Percentiles rank a stretch among this genome's conserved stretches.
These are phyloP conservation scores for Orgyia antiqua DNA, from an alignment of 2,888 invertebrate species.

Conservation along the genomic window DNA sequence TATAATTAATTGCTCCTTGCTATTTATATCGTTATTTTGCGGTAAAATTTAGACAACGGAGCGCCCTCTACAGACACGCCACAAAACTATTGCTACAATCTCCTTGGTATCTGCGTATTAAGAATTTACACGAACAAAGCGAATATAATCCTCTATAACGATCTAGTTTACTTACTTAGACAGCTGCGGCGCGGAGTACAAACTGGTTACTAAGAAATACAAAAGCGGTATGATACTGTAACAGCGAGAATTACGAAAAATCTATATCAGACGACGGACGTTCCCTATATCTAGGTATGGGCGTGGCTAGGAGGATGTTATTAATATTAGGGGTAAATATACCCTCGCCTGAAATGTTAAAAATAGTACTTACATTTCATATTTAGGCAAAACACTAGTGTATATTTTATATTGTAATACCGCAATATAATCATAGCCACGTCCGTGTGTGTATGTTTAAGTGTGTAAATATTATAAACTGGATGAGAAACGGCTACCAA, in stretches of 20 bases:
- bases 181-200: slow-evolving; percentile 20
- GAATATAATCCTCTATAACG: slow-evolving; percentile 38
- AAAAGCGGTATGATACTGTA: slow-evolving; percentile 33
- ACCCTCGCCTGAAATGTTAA: too few species aligned
- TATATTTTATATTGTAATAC: too few species aligned
- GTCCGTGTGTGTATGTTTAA: too few species aligned
- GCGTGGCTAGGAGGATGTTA: too few species aligned
- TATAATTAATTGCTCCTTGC: not conserved
- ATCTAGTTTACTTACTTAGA: slow-evolving; percentile 24
- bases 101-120: slow-evolving; percentile 50
- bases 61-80: slow-evolving; percentile 30
- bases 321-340: too few species aligned
- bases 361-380: too few species aligned
- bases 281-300: too few species aligned
- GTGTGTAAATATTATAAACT: too few species aligned
- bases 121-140: slow-evolving; percentile 63
- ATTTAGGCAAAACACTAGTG: too few species aligned
- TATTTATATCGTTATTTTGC: not conserved
- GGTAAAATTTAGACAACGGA: slow-evolving; percentile 8
- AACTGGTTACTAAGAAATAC: slow-evolving; percentile 21
- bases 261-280: not conserved
- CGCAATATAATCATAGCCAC: too few species aligned
- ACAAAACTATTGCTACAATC: slow-evolving; percentile 37
- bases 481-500: too few species aligned
- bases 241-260: slow-evolving; percentile 16